Conservation (phyloP, 2,797 vertebrate species). For the Propithecus deckenii region DNA sequence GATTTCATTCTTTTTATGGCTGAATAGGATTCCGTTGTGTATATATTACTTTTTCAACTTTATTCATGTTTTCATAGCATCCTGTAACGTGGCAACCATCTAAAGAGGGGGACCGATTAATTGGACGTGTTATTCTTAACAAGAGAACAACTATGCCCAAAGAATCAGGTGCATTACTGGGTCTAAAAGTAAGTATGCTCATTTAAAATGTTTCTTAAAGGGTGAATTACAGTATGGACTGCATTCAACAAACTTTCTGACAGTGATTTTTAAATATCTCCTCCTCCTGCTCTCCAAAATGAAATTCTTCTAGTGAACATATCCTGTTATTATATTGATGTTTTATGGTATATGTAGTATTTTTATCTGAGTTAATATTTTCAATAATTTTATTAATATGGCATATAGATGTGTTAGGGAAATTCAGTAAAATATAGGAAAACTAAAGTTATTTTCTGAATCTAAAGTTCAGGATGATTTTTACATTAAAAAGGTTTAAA, state of each 20-base stretch:
- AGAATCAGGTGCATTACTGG: constrained; percentile 95
- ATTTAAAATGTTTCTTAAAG: not conserved
- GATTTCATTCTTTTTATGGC: not conserved
- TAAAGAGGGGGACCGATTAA: constrained; percentile 98
- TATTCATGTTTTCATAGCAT: constrained; percentile 87
- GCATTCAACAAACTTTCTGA: not conserved
- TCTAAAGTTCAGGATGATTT: not conserved
- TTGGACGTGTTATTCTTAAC: constrained; percentile 97
- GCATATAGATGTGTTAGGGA: not conserved
- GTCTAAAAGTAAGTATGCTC: constrained; percentile 93
- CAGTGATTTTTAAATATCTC: not conserved
- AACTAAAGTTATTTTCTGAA: not conserved
- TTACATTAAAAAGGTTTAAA: not conserved
- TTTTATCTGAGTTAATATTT: not conserved
- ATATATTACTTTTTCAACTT: constrained; percentile 3
- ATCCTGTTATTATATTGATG: not conserved
- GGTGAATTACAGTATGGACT: not conserved
- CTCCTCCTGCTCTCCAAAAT: not conserved
- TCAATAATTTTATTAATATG: not conserved
- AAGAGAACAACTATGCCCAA: constrained; percentile 97
- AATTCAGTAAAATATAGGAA: not conserved
- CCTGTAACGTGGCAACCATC: constrained; percentile 99
- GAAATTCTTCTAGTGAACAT: not conserved
- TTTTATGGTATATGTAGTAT: not conserved
- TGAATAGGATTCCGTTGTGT: not conserved